Conservation (phyloP, 2,888 invertebrate genomes). For the Hypomecis atomaria region DNA sequence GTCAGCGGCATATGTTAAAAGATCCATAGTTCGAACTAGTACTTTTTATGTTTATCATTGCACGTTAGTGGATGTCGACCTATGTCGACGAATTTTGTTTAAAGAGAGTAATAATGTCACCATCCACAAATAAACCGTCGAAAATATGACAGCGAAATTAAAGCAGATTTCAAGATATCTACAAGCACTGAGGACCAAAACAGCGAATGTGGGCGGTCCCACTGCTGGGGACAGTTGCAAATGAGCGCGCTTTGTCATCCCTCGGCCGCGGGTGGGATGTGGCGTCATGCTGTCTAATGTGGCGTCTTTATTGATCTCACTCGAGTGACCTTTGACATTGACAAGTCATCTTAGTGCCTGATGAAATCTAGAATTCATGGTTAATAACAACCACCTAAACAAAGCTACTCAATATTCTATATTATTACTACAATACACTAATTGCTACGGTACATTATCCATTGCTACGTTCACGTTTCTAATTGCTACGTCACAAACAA, state of each 20-base stretch:
- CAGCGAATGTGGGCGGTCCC: constrained; percentile 46
- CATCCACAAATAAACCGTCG: no score
- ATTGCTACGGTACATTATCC: no score
- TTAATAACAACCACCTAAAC: background rate
- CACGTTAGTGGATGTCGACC: no score
- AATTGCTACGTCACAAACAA: no score
- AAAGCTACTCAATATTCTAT: no score
- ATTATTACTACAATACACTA: no score
- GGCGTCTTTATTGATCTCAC: constrained; percentile 22
- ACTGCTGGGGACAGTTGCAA: constrained; percentile 42
- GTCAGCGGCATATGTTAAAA: no score
- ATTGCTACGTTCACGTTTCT: no score
- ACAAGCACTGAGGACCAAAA: constrained; percentile 37
- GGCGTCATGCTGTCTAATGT: constrained; percentile 19
- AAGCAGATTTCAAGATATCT: background rate
- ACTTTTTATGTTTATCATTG: no score
- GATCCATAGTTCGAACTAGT: no score
- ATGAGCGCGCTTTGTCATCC: constrained; percentile 61
- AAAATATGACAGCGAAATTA: background rate
- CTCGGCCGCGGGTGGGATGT: constrained; percentile 32
- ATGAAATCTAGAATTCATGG: background rate
- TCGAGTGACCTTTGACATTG: constrained; percentile 1
- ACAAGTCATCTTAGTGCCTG: background rate
- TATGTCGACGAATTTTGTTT: no score
- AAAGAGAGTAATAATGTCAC: no score